Percentiles rank a stretch among this genome's conserved stretches.
Conservation (phyloP, 2,888 invertebrate genomes). For the Erebia aethiops region DNA sequence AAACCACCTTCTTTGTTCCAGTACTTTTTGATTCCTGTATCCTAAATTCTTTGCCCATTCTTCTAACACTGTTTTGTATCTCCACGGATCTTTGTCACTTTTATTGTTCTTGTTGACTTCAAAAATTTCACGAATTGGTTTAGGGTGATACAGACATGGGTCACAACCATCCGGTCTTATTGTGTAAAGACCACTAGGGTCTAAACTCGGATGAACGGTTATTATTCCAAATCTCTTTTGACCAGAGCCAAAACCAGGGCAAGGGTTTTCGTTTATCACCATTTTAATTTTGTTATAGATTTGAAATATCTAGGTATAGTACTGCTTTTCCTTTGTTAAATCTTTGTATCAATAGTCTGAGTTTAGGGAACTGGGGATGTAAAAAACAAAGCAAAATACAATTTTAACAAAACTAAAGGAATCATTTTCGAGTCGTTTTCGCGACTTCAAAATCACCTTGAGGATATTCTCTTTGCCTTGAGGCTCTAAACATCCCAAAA, state of each 20-base stretch:
- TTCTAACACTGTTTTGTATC: slow-evolving; percentile 66
- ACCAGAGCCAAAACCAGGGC: slow-evolving; percentile 51
- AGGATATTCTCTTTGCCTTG: too few species aligned
- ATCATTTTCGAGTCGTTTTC: too few species aligned
- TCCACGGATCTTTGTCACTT: slow-evolving; percentile 64
- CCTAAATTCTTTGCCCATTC: slow-evolving; percentile 72
- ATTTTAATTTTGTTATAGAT: slow-evolving; percentile 36
- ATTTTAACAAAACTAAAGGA: too few species aligned
- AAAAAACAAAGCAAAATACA: too few species aligned
- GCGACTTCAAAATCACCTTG: too few species aligned
- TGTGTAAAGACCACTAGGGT: slow-evolving; percentile 59
- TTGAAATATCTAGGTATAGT: background rate
- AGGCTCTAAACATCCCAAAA: too few species aligned
- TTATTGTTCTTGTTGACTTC: slow-evolving; percentile 51
- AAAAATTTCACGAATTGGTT: slow-evolving; percentile 52
- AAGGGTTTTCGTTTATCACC: slow-evolving; percentile 28
- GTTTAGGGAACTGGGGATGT: too few species aligned
- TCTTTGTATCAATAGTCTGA: too few species aligned
- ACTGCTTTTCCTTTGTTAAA: too few species aligned
- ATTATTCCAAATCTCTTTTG: slow-evolving; percentile 59
- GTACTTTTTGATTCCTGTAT: slow-evolving; percentile 66
- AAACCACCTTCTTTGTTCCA: slow-evolving; percentile 56
- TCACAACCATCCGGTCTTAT: slow-evolving; percentile 57
- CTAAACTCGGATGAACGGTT: slow-evolving; percentile 63
- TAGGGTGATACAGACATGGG: slow-evolving; percentile 64